Base-by-base conservation (phyloP, 1,140 invertebrate genomes). In the Muscidifurax raptorellus region DNA sequence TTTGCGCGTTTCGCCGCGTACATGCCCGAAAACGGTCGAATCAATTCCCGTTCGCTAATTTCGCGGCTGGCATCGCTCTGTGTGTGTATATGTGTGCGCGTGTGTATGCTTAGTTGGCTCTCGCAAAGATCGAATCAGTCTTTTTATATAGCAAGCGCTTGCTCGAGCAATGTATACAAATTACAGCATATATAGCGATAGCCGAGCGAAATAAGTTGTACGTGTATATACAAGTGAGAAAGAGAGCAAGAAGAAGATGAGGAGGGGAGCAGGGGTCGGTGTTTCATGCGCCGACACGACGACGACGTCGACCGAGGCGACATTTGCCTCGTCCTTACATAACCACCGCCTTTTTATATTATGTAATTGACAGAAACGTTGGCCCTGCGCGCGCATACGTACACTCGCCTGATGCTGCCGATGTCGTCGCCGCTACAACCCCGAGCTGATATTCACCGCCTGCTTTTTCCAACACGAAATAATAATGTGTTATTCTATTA, bases 331-430 rank as follows among this genome's bases (percentile, higher is more conserved):
- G 90, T 89, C 88, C 91, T 93, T 93, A 92, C 88, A 90, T 92
- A 93, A 93, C 32, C 78, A 36, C 25, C 71, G 75, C 87, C 86
- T 91, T 92, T 92, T 93, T 92, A 92, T 93, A 92, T 93, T 92
- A 92, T 90, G 89, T 91, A 92, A 93, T 92, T 92, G 90, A 91
- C 89, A 91, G 91, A 92, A 91, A 91, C 88, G 88, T 83, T 87
- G 88, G 86, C 87, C 88, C 87, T 86, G 89, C 80, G 88, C 72
- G 85, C 84, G 83, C 80, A 47, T 83, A 83, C 87, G 77, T 82
- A 59, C 67, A 40, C 36, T 40, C 36, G 36, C 6, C 36, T 40
- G 36, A 40, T 40, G 36, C 36, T 0, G 10, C 7, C 10, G 36
- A 6, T 32, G 2, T 6, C 10, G 36, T 9, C 10, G 36, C 36